A percentile compares a stretch with the other conserved stretches of the same genome.
phyloP scores from a whole-genome alignment of 2,888 invertebrate genomes.

The Griposia aprilina region DNA sequence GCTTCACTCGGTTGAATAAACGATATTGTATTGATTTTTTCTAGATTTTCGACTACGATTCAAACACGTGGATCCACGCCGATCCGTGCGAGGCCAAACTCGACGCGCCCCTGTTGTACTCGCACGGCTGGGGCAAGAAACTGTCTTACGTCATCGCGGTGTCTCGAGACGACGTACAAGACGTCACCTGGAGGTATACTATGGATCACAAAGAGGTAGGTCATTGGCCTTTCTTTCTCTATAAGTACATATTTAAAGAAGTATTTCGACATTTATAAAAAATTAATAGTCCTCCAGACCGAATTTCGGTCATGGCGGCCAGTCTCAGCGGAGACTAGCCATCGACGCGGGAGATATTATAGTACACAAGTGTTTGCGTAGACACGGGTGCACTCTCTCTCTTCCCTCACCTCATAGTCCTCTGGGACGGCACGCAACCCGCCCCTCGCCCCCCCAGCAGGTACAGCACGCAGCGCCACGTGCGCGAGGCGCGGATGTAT shows the following conservation, averaged over 20 bases:
- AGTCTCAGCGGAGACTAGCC: too few relatives aligned
- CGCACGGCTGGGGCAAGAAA: conserved; percentile 96
- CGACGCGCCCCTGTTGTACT: conserved; percentile 97
- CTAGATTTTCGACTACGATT: conserved; percentile 94
- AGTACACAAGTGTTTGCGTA: too few relatives aligned
- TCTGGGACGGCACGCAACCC: too few relatives aligned
- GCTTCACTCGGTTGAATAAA: neutral
- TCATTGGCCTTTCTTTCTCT: neutral
- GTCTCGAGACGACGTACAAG: conserved; percentile 96
- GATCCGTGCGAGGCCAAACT: conserved; percentile 98
- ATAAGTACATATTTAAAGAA: neutral
- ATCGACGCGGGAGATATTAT: too few relatives aligned
- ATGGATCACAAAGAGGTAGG: conserved; percentile 82
- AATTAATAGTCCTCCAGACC: neutral
- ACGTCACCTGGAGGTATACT: conserved; percentile 97
- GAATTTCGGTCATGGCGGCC: too few relatives aligned
- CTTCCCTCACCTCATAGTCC: too few relatives aligned
- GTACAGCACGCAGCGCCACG: too few relatives aligned
- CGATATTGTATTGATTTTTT: neutral
- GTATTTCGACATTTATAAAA: neutral
- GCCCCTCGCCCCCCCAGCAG: too few relatives aligned
- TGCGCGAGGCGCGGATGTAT: too few relatives aligned
- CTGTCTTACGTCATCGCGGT: conserved; percentile 96
- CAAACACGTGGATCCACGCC: conserved; percentile 96
- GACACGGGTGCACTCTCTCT: too few relatives aligned